Evolutionary conservation across 2,797 vertebrate species (phyloP).

Genomic region (Crocidura indochinensis): DNA sequence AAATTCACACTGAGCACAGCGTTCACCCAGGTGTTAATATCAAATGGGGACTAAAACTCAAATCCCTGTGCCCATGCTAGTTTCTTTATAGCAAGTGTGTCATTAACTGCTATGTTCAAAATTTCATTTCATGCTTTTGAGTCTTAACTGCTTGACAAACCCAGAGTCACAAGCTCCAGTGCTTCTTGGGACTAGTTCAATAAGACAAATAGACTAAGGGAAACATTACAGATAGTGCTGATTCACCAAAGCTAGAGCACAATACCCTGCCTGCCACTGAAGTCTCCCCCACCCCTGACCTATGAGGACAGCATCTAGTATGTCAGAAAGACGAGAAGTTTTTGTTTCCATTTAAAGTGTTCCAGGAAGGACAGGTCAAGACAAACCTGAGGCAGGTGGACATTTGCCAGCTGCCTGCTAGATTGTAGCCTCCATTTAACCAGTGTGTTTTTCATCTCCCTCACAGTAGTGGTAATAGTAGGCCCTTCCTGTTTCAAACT

Average conservation of each 20-base stretch:
- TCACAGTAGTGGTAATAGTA: not conserved
- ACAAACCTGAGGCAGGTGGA: conserved; percentile 9
- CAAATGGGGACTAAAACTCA: not conserved
- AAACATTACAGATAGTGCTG: not conserved
- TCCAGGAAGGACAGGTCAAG: not conserved
- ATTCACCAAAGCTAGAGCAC: not conserved
- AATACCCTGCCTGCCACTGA: not conserved
- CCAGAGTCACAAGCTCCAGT: not conserved
- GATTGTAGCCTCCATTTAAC: not conserved
- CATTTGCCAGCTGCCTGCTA: conserved; percentile 39
- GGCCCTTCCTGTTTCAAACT: not conserved
- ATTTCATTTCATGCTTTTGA: conserved; percentile 27
- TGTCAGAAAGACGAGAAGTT: conserved; percentile 31
- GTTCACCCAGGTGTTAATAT: conserved; percentile 69
- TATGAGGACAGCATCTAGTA: not conserved
- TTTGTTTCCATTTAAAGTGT: conserved; percentile 57
- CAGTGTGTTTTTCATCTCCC: not conserved
- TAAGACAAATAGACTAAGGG: not conserved
- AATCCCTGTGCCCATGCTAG: not conserved
- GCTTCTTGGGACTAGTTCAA: not conserved
- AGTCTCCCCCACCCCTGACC: not conserved
- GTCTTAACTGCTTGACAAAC: conserved; percentile 12
- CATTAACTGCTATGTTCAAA: not conserved
- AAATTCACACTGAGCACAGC: conserved; percentile 8
- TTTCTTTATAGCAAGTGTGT: conserved; percentile 13